Base-by-base conservation (phyloP, 2,797 vertebrate genomes). In the Anableps anableps region DNA sequence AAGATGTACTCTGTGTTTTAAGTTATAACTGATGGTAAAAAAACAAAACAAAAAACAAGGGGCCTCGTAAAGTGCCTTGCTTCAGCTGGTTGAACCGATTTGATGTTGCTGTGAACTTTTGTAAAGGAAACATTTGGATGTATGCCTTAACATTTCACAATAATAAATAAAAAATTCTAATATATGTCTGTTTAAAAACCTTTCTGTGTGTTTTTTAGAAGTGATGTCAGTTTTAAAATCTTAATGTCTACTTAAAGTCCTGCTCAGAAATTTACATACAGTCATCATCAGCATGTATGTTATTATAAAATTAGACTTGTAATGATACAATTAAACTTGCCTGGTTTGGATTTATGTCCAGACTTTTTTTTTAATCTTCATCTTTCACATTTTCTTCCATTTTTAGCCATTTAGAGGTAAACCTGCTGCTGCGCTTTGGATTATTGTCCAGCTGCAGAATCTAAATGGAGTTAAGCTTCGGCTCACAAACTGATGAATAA, bases 1-100 rank as follows among this genome's bases (percentile, higher is more conserved):
- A 99, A 99, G 97, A 96, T 95, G 95, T 94, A 93, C 95, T 96
- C 96, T 96, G 93, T 80, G 94, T 95, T 96, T 48, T 98, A 98
- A 98, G 95, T 99, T 98, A 98, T 98, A 96, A 91, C 88, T 90
- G 43, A 91, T 83, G 96, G 93, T 95, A 95, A 96, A 96, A 53
- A 50, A 26, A 53, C 8, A 9, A 14, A 29, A 80, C 91, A 96
- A 96, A 96, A 92, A 93, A 80, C 91, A 96, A 94, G 96, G 96
- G 94, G 92, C 94, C 95, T 91, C 94, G 96, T 93, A 95, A 89
- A 91, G 88, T 51, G 72, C 90, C 89, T 93, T 88, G 88, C 93
- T 94, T 89, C 85, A 90, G 91, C 90, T 94, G 92, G 93, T 94
- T 94, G 92, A 94, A 91, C 91, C 87, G 88, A 93, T 93, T 81